These are phyloP conservation scores for Copsychus sechellarum DNA, from an alignment of 2,113 vertebrate species.

Conservation along the genomic window DNA sequence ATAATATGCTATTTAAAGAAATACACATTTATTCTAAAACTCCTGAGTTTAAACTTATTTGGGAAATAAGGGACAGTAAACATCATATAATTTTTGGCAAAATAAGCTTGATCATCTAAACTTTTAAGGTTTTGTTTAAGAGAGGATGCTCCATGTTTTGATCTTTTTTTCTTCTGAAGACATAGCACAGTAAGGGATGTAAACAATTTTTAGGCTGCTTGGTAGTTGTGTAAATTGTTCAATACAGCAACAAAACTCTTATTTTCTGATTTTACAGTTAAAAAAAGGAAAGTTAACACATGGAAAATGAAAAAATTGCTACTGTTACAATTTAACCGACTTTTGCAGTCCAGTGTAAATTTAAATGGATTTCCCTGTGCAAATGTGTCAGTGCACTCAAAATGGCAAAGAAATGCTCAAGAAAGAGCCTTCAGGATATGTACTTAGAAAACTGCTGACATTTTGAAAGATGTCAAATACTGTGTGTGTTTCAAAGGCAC, in stretches of 20 bases:
- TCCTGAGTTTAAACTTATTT: background rate
- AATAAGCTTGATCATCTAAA: background rate
- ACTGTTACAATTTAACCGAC: background rate
- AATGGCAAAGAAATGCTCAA: background rate
- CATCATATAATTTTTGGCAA: background rate
- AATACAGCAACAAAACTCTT: background rate
- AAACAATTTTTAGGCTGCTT: background rate
- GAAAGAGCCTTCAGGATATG: background rate
- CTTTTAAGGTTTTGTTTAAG: background rate
- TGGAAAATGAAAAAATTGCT: background rate
- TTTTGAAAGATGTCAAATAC: background rate
- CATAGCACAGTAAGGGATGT: background rate
- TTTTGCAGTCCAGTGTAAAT: background rate
- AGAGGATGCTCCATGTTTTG: background rate
- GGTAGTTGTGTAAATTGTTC: background rate
- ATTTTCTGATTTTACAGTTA: background rate
- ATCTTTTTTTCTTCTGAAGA: background rate
- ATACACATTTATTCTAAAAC: background rate
- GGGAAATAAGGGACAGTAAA: background rate
- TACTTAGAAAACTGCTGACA: background rate
- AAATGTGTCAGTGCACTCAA: background rate
- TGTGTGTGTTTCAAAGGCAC: background rate
- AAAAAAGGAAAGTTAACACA: background rate
- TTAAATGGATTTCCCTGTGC: background rate
- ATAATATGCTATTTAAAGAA: background rate